These are phyloP conservation scores for Callionymus lyra DNA, from an alignment of 2,113 vertebrate species.

Conservation along the genomic window DNA sequence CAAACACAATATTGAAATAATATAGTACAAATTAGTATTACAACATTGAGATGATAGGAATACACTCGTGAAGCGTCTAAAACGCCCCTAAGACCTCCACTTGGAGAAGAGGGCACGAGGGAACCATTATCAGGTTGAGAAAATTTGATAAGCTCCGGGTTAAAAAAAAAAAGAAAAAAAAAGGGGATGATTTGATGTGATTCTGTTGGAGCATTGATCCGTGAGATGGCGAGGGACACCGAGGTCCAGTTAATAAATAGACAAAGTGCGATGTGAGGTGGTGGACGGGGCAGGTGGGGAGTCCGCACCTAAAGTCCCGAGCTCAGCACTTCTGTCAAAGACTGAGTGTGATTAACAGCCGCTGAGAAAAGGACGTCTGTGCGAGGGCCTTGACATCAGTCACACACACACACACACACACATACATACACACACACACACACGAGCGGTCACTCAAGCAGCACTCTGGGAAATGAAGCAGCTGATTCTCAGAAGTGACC, in stretches of 20 bases:
- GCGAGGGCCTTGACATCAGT: constrained; percentile 35
- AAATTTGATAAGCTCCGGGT: too few species aligned
- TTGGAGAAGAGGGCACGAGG: not conserved
- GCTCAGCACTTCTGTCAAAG: constrained; percentile 20
- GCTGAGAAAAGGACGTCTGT: constrained; percentile 32
- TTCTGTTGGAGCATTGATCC: not conserved
- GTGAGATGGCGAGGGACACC: not conserved
- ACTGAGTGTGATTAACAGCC: constrained; percentile 49
- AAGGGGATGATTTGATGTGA: too few species aligned
- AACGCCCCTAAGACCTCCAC: not conserved
- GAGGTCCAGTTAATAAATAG: constrained; percentile 1
- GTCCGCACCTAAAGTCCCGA: constrained; percentile 13
- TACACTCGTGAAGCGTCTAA: too few species aligned
- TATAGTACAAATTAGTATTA: too few species aligned
- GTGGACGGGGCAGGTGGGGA: constrained; percentile 7
- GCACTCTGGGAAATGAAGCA: constrained; percentile 55
- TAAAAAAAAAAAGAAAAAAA: too few species aligned
- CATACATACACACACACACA: constrained; percentile 6
- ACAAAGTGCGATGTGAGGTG: constrained; percentile 8
- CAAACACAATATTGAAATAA: too few species aligned
- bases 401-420: constrained; percentile 28
- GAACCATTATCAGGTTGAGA: not conserved
- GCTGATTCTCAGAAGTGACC: constrained; percentile 41
- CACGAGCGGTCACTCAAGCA: constrained; percentile 37
- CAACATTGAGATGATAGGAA: too few species aligned